Evolutionary conservation across 2,797 vertebrate species (phyloP).

Genomic region (Dermochelys coriacea): DNA sequence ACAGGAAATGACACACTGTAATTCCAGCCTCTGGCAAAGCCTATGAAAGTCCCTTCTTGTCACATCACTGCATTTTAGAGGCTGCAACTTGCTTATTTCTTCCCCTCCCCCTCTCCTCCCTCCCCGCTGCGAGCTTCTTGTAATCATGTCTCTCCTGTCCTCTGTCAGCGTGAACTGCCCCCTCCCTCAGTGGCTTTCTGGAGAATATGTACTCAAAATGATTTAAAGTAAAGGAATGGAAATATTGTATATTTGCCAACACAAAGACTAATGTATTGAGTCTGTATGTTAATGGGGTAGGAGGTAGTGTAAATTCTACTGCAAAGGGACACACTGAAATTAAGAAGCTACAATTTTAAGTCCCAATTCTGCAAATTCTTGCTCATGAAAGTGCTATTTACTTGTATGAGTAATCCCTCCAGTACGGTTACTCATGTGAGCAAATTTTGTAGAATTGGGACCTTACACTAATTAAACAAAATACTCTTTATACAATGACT

Average conservation of each 20-base stretch:
- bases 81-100: not conserved
- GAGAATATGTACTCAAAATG: not conserved
- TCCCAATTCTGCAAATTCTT: not conserved
- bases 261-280: not conserved
- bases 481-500: not conserved
- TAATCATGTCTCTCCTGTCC: not conserved
- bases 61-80: rapidly evolving
- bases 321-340: not conserved
- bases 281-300: not conserved
- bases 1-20: not conserved
- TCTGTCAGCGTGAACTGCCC: not conserved
- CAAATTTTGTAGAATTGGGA: not conserved
- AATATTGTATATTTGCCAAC: rapidly evolving
- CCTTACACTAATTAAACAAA: not conserved
- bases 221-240: not conserved
- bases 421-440: not conserved
- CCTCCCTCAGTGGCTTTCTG: not conserved
- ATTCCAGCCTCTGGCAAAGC: not conserved
- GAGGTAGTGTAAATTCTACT: not conserved
- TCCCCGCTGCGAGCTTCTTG: not conserved
- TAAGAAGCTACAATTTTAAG: not conserved
- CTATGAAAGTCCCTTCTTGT: slow-evolving; percentile 10
- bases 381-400: not conserved
- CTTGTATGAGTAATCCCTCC: not conserved
- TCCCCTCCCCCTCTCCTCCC: not conserved